Conservation (phyloP, 2,113 vertebrate species). For the Anguilla rostrata region DNA sequence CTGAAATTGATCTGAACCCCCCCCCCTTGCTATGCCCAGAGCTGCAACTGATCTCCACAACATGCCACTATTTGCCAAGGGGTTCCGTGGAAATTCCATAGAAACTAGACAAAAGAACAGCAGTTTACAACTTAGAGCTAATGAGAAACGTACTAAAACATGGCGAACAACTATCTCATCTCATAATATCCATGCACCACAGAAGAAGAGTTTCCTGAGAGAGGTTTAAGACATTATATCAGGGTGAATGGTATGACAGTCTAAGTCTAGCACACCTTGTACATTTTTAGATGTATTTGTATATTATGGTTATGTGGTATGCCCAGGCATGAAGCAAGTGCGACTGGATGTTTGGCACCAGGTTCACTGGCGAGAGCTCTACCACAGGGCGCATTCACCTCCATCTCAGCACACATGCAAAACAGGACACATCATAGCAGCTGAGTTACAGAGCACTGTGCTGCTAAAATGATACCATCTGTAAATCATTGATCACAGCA, state of each 20-base stretch:
- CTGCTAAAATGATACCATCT: constrained; percentile 45
- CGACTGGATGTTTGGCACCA: background rate
- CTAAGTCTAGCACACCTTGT: background rate
- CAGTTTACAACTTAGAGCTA: background rate
- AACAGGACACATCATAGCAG: constrained; percentile 26
- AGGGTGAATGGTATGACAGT: background rate
- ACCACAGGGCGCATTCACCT: background rate
- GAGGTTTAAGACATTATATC: background rate
- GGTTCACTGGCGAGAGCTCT: too few species aligned
- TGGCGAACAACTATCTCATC: too few species aligned
- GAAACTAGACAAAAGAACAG: background rate
- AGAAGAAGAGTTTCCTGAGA: too few species aligned
- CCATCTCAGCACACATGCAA: background rate
- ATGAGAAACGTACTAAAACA: background rate
- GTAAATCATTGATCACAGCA: constrained; percentile 37
- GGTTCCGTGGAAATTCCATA: background rate
- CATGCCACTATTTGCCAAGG: background rate
- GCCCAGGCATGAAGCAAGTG: background rate
- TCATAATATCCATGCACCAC: too few species aligned
- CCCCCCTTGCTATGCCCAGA: background rate
- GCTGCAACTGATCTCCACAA: background rate
- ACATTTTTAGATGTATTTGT: background rate
- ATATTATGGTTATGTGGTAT: background rate
- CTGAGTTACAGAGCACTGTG: constrained; percentile 37
- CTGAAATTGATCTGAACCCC: background rate